phyloP scores from a whole-genome alignment of 2,888 invertebrate genomes.

The Meandrusa payeni region DNA sequence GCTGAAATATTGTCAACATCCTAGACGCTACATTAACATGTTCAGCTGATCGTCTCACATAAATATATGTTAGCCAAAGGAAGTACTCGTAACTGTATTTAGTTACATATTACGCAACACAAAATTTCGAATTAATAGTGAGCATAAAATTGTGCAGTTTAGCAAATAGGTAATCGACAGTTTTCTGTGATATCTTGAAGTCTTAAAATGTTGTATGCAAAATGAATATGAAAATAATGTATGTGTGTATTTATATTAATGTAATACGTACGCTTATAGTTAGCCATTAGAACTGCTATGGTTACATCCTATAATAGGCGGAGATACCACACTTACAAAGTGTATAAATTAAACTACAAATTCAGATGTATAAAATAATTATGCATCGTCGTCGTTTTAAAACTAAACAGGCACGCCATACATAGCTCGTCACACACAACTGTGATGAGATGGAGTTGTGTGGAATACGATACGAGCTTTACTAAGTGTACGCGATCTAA shows the following conservation, averaged over 20 bases:
- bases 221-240: slow-evolving; percentile 62
- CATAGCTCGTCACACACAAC: slow-evolving; percentile 49
- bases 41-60: too few species aligned
- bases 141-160: slow-evolving; percentile 30
- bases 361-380: slow-evolving; percentile 75
- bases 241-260: slow-evolving; percentile 61
- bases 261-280: slow-evolving; percentile 72
- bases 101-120: too few species aligned
- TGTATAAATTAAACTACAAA: slow-evolving; percentile 77
- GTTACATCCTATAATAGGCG: slow-evolving; percentile 79
- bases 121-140: too few species aligned
- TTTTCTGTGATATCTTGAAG: slow-evolving; percentile 42
- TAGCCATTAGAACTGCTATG: slow-evolving; percentile 74
- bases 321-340: slow-evolving; percentile 78
- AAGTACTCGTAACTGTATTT: too few species aligned
- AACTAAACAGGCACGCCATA: slow-evolving; percentile 65
- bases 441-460: slow-evolving; percentile 68
- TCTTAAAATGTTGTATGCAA: slow-evolving; percentile 49
- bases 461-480: slow-evolving; percentile 44
- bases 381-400: slow-evolving; percentile 71
- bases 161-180: too few species aligned
- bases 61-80: too few species aligned
- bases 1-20: too few species aligned
- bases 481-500: slow-evolving; percentile 14
- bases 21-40: too few species aligned